These are phyloP conservation scores for Mechanitis messenoides DNA, from an alignment of 2,888 invertebrate species.

Conservation along the genomic window DNA sequence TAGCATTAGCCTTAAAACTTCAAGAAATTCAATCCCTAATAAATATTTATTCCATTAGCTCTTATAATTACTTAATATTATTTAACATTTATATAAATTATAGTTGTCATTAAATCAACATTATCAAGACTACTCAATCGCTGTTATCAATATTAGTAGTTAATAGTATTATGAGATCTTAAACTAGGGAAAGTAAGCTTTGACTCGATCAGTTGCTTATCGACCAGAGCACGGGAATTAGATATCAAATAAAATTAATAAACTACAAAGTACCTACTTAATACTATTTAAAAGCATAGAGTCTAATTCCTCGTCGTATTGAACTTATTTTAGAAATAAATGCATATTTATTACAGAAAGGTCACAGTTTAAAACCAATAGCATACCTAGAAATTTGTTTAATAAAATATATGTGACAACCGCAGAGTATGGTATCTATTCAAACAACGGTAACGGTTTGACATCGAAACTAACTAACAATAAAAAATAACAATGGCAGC, in stretches of 20 bases:
- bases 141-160: slow-evolving; percentile 29
- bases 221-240: slow-evolving; percentile 9
- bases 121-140: slow-evolving; percentile 23
- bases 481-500: slow-evolving; percentile 63
- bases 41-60: too few species aligned
- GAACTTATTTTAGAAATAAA: too few species aligned
- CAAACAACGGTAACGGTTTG: slow-evolving; percentile 35
- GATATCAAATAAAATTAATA: neutral
- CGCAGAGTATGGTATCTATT: slow-evolving; percentile 16
- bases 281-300: too few species aligned
- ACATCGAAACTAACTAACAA: slow-evolving; percentile 47
- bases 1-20: too few species aligned
- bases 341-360: too few species aligned
- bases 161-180: slow-evolving; percentile 43
- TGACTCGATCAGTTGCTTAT: slow-evolving; percentile 29
- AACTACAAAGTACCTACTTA: neutral
- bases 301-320: too few species aligned
- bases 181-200: slow-evolving; percentile 64
- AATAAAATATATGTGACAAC: slow-evolving; percentile 6
- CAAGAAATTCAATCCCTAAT: too few species aligned
- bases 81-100: too few species aligned
- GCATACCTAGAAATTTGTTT: too few species aligned
- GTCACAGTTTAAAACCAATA: too few species aligned
- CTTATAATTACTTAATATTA: too few species aligned
- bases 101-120: slow-evolving; percentile 3